These are phyloP conservation scores for Gymnothorax javanicus DNA, from an alignment of 2,797 vertebrate genomes.

Conservation along the genomic window DNA sequence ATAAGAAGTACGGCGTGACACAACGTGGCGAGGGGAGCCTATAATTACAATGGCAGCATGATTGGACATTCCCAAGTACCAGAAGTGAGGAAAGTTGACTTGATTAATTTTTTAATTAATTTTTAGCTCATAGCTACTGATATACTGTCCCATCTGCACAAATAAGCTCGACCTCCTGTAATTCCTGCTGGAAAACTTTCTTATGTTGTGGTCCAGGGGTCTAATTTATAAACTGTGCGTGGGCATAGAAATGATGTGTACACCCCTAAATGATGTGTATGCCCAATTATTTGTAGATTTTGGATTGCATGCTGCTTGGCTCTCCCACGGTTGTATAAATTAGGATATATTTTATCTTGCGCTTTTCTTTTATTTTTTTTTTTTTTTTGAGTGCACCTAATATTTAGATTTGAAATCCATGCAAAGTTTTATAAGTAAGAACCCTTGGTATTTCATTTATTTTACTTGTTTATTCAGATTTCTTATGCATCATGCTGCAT, in stretches of 20 bases:
- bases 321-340: too few species aligned
- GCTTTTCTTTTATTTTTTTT: too few species aligned
- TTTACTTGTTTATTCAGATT: background rate
- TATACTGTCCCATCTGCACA: background rate
- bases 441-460: background rate
- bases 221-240: background rate
- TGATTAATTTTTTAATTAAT: background rate
- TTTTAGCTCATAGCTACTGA: background rate
- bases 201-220: background rate
- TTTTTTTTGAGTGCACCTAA: too few species aligned
- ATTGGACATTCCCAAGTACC: background rate
- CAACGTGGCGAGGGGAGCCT: background rate
- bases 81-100: background rate
- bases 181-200: background rate
- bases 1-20: background rate
- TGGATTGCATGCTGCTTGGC: too few species aligned
- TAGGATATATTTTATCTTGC: too few species aligned
- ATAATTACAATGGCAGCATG: background rate
- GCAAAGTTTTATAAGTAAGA: too few species aligned
- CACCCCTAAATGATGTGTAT: too few species aligned
- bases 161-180: background rate
- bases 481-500: background rate
- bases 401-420: too few species aligned
- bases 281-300: too few species aligned
- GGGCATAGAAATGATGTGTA: too few species aligned